These are phyloP conservation scores for Eupelmus urozonus DNA, from an alignment of 2,888 invertebrate species.

Conservation along the genomic window DNA sequence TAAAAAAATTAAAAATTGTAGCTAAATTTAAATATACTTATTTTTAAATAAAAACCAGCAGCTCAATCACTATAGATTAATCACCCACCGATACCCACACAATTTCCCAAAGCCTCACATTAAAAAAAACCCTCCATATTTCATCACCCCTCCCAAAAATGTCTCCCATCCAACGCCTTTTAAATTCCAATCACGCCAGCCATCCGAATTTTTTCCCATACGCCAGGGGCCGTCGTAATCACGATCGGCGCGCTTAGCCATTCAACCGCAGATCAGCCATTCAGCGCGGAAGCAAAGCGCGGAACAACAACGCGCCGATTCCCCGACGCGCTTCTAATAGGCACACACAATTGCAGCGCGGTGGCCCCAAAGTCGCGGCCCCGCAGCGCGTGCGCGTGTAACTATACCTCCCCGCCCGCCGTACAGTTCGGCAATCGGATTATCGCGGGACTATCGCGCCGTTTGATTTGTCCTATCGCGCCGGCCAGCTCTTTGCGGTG, in stretches of 20 bases:
- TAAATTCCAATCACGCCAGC: no score
- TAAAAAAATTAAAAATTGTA: no score
- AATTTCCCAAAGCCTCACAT: no score
- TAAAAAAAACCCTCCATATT: no score
- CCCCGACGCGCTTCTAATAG: conserved; percentile 40
- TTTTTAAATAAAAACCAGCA: no score
- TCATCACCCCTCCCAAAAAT: no score
- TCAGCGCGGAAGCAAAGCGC: conserved; percentile 10
- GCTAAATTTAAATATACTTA: no score
- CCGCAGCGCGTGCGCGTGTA: not conserved
- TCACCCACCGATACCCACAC: no score
- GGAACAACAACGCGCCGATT: conserved; percentile 8
- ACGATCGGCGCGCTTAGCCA: not conserved
- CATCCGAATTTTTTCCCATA: not conserved
- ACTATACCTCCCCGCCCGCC: not conserved
- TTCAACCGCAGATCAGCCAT: conserved; percentile 30
- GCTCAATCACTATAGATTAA: no score
- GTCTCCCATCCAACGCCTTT: no score
- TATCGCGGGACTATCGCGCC: conserved; percentile 31
- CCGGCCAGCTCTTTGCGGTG: conserved; percentile 7
- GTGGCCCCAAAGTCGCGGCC: not conserved
- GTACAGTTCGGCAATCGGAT: conserved; percentile 34
- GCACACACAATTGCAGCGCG: conserved; percentile 6
- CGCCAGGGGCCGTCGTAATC: not conserved
- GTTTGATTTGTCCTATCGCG: conserved; percentile 25